Percentiles rank a stretch among this genome's conserved stretches.
Conservation (phyloP, 2,888 invertebrate species). For the Epistrophe grossulariae region DNA sequence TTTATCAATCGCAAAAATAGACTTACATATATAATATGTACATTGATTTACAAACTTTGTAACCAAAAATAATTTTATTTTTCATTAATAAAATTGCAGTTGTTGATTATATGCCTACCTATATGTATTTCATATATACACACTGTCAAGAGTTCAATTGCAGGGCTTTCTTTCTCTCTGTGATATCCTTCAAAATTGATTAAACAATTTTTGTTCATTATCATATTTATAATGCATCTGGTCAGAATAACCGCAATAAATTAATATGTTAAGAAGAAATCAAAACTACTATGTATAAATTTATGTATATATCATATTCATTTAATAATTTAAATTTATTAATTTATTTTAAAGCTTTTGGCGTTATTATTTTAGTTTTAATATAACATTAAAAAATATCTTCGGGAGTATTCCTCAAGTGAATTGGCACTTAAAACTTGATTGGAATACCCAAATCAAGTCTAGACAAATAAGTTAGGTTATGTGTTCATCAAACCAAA, state of each 20-base stretch:
- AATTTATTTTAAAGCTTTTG: neutral
- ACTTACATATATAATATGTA: neutral
- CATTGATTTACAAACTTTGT: neutral
- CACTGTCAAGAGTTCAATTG: neutral
- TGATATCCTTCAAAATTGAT: constrained; percentile 4
- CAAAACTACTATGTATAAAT: neutral
- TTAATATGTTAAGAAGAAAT: neutral
- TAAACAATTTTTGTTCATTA: neutral
- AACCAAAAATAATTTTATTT: constrained; percentile 17
- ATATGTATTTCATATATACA: neutral
- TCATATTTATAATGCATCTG: neutral
- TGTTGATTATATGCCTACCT: neutral
- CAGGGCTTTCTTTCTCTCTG: too few relatives aligned
- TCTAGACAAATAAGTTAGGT: too few relatives aligned
- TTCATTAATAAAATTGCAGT: constrained; percentile 13
- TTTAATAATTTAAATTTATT: neutral
- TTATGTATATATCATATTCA: too few relatives aligned
- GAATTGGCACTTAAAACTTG: too few relatives aligned
- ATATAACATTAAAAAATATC: too few relatives aligned
- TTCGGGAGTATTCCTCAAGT: too few relatives aligned
- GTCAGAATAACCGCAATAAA: neutral
- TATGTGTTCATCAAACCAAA: too few relatives aligned
- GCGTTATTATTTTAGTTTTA: neutral
- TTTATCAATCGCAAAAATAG: neutral
- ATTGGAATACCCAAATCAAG: too few relatives aligned